phyloP scores from a whole-genome alignment of 1,140 invertebrate genomes.

The Euura lappo region DNA sequence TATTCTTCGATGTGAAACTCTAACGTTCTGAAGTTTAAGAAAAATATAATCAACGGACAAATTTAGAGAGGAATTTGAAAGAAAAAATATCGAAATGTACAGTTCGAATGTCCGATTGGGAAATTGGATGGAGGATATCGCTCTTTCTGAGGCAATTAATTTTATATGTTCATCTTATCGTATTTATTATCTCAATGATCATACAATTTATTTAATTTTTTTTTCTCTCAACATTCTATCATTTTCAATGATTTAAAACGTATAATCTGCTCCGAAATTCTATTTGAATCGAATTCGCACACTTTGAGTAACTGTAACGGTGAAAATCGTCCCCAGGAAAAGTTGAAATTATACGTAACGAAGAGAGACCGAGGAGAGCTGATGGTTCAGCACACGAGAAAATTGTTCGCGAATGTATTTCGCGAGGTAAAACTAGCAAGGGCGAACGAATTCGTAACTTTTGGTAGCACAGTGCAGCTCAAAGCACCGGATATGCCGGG shows the following conservation, averaged over 20 bases:
- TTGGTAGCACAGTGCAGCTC: conserved; percentile 16
- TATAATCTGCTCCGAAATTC: background rate
- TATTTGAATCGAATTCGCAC: background rate
- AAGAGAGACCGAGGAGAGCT: conserved; percentile 14
- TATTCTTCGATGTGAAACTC: background rate
- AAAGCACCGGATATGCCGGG: conserved; percentile 20
- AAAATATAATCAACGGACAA: too few relatives aligned
- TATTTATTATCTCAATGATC: too few relatives aligned
- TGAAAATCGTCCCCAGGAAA: conserved; percentile 6
- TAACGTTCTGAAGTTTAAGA: background rate
- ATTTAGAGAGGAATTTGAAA: too few relatives aligned
- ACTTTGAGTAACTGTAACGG: background rate
- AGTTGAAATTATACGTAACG: conserved; percentile 1
- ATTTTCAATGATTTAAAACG: background rate
- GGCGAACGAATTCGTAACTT: conserved; percentile 12
- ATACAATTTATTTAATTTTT: too few relatives aligned
- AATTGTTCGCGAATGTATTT: conserved; percentile 17
- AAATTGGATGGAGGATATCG: conserved; percentile 18
- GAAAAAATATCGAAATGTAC: conserved; percentile 2
- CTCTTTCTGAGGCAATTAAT: conserved; percentile 8
- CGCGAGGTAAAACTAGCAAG: conserved; percentile 8
- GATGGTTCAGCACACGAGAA: conserved; percentile 17
- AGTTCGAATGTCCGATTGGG: conserved; percentile 13
- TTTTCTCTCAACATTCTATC: background rate
- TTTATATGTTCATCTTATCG: background rate